These are phyloP conservation scores for Leptodactylus fuscus DNA, from an alignment of 2,113 vertebrate genomes.

Conservation along the genomic window DNA sequence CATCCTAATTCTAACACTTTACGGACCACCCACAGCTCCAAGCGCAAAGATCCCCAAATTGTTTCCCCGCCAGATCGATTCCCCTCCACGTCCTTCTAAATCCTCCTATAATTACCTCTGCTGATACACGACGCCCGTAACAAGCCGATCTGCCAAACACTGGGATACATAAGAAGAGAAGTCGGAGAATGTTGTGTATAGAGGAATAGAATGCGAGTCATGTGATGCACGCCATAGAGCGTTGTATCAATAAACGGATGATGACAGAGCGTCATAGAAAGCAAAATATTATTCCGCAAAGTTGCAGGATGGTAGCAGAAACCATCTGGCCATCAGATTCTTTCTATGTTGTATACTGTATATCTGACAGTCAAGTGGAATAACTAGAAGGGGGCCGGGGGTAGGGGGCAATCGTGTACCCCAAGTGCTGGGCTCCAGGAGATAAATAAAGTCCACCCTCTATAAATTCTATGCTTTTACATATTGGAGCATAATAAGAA, in stretches of 20 bases:
- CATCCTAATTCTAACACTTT: background rate
- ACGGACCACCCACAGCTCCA: conserved; percentile 11
- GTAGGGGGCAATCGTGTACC: background rate
- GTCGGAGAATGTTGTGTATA: background rate
- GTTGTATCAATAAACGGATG: conserved; percentile 16
- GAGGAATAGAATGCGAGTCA: no score
- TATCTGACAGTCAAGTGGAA: background rate
- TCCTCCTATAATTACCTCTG: background rate
- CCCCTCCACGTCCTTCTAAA: background rate
- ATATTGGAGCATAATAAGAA: no score
- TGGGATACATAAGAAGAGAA: background rate
- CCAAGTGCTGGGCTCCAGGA: background rate
- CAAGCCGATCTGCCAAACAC: background rate
- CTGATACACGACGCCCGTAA: background rate
- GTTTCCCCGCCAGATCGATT: background rate
- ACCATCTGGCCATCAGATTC: conserved; percentile 1
- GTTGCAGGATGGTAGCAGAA: background rate
- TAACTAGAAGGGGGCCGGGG: background rate
- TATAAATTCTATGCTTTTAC: no score
- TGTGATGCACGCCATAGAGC: background rate
- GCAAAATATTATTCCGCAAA: background rate
- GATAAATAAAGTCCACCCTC: no score
- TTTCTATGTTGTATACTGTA: background rate
- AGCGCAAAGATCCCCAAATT: background rate
- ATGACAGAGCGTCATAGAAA: background rate